Evolutionary conservation across 2,888 invertebrate species (phyloP).

Genomic region (Plebejus argus): DNA sequence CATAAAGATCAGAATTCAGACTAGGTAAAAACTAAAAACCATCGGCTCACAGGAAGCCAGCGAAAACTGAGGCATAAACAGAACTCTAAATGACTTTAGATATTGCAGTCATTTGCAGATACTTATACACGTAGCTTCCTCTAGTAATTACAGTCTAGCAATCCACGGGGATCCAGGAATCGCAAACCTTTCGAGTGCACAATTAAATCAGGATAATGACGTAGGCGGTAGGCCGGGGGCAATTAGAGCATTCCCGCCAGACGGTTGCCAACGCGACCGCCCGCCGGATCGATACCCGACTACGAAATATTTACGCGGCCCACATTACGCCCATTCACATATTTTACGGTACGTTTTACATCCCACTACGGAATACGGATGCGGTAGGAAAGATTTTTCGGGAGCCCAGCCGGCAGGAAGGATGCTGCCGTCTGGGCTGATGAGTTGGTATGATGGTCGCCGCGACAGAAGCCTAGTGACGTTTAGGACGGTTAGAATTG

Average conservation of each 20-base stretch:
- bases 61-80: too few relatives aligned
- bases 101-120: too few relatives aligned
- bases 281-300: slow-evolving; percentile 22
- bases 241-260: slow-evolving; percentile 16
- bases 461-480: too few relatives aligned
- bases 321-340: slow-evolving; percentile 14
- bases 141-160: not conserved
- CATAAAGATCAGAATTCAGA: too few relatives aligned
- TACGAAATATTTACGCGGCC: slow-evolving; percentile 13
- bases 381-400: not conserved
- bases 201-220: slow-evolving; percentile 11
- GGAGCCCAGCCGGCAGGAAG: too few relatives aligned
- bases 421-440: too few relatives aligned
- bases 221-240: slow-evolving; percentile 14
- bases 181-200: not conserved
- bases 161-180: not conserved
- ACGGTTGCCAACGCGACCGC: slow-evolving; percentile 27
- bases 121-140: not conserved
- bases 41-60: too few relatives aligned
- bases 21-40: too few relatives aligned
- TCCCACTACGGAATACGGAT: not conserved
- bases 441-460: too few relatives aligned
- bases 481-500: too few relatives aligned
- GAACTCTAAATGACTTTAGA: too few relatives aligned
- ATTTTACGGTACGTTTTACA: not conserved